Evolutionary conservation across 1,140 invertebrate genomes (phyloP).

Genomic region (Macrosteles quadrilineatus): DNA sequence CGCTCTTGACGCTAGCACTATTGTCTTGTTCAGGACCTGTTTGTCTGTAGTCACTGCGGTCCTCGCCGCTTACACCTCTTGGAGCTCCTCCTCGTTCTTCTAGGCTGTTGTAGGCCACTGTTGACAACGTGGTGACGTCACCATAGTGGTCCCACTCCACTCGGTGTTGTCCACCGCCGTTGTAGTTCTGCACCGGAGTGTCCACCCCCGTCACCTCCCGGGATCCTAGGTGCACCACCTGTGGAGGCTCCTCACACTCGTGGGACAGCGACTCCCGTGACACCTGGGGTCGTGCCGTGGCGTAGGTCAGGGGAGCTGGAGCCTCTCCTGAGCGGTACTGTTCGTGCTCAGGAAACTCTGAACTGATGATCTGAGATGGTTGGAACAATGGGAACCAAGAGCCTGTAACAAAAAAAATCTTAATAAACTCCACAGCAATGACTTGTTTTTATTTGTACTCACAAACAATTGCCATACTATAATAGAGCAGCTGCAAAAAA

Average conservation of each 20-base stretch:
- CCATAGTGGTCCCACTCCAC: neutral
- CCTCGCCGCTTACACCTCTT: neutral
- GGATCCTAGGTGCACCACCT: neutral
- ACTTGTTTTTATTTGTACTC: too few relatives aligned
- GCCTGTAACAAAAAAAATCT: neutral
- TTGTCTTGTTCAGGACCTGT: neutral
- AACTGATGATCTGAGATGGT: neutral
- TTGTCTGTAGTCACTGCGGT: neutral
- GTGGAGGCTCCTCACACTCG: too few relatives aligned
- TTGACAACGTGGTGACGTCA: neutral
- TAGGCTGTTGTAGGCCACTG: neutral
- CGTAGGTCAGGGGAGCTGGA: neutral
- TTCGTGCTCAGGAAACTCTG: neutral
- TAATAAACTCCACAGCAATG: too few relatives aligned
- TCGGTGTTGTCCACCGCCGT: too few relatives aligned
- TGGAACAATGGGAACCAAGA: neutral
- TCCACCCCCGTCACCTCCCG: neutral
- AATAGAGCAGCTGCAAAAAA: too few relatives aligned
- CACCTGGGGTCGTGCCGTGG: neutral
- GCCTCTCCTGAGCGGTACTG: neutral
- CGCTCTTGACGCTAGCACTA: neutral
- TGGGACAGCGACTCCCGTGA: neutral
- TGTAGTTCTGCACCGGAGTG: too few relatives aligned
- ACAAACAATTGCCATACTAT: too few relatives aligned
- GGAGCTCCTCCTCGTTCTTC: neutral